phyloP scores from a whole-genome alignment of 2,113 vertebrate genomes.

The Scomber colias region DNA sequence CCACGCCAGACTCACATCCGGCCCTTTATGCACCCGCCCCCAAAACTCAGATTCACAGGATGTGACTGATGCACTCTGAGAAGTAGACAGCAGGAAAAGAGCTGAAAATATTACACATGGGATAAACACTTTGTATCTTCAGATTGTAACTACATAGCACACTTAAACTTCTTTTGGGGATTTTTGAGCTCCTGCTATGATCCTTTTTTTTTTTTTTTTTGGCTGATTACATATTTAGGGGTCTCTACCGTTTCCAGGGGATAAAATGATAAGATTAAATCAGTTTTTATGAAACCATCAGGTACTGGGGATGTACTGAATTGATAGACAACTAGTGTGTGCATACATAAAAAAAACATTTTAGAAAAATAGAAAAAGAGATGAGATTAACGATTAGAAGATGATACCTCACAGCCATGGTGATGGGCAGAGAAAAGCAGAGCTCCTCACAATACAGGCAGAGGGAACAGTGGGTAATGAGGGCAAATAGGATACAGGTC shows the following conservation, averaged over 20 bases:
- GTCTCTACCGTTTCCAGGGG: neutral
- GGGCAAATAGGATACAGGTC: slow-evolving; percentile 57
- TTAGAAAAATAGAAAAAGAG: neutral
- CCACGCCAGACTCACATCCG: slow-evolving; percentile 1
- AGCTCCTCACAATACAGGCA: slow-evolving; percentile 23
- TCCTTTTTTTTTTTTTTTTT: neutral
- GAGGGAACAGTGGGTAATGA: slow-evolving; percentile 54
- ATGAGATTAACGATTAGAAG: slow-evolving; percentile 11
- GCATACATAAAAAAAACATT: neutral
- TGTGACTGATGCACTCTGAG: slow-evolving; percentile 28
- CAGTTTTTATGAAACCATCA: neutral
- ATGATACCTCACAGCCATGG: neutral
- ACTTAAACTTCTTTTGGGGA: slow-evolving; percentile 21
- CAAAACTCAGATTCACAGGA: slow-evolving; percentile 25
- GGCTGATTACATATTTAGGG: slow-evolving; percentile 14
- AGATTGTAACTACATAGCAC: neutral
- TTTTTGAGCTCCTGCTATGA: slow-evolving; percentile 22
- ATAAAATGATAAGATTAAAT: slow-evolving; percentile 14
- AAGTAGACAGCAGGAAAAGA: neutral
- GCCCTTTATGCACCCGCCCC: neutral
- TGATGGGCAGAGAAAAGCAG: slow-evolving; percentile 8
- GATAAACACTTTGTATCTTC: neutral
- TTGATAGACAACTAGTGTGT: neutral
- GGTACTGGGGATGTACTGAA: neutral
- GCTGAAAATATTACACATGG: neutral